Percentiles rank a stretch among this genome's conserved stretches.
These are phyloP conservation scores for Montipora efflorescens DNA, from an alignment of 64 coral and sea anemone genomes.

Conservation along the genomic window DNA sequence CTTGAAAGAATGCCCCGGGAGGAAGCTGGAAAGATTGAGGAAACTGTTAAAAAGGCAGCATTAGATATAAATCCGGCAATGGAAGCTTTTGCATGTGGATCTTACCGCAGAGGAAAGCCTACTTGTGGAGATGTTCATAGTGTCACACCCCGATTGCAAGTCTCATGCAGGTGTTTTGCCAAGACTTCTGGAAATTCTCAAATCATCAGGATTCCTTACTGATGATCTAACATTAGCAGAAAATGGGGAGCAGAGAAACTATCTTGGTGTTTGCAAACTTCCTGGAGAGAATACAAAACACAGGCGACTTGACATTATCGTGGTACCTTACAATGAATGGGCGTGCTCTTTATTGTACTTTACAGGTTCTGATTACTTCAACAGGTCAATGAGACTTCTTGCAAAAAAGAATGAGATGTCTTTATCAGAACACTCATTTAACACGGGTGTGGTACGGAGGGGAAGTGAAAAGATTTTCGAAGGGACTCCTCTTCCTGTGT, in stretches of 20 bases:
- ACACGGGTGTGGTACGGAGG: constrained; percentile 87
- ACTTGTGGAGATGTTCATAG: constrained; percentile 94
- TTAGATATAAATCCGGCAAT: constrained; percentile 72
- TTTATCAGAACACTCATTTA: constrained; percentile 88
- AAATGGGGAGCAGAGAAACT: constrained; percentile 90
- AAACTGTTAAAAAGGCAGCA: constrained; percentile 73
- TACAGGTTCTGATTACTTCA: constrained; percentile 97
- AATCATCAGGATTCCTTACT: constrained; percentile 87
- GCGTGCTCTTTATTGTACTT: constrained; percentile 92
- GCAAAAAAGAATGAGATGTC: constrained; percentile 99
- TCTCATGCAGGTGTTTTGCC: constrained; percentile 84
- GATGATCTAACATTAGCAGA: constrained; percentile 91
- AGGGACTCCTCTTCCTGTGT: constrained; percentile 84
- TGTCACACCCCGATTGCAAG: constrained; percentile 91
- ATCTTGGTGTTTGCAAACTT: constrained; percentile 81
- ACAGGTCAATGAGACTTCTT: constrained; percentile 91
- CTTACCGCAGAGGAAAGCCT: constrained; percentile 87
- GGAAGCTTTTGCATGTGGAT: constrained; percentile 85
- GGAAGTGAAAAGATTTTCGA: constrained; percentile 88
- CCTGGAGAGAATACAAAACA: constrained; percentile 66
- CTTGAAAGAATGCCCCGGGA: constrained; percentile 87
- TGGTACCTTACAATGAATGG: constrained; percentile 92
- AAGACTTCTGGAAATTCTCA: constrained; percentile 74
- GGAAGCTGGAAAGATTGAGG: constrained; percentile 87
- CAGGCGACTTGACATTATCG: constrained; percentile 94